Percentiles rank a stretch among this genome's conserved stretches.
phyloP scores from a whole-genome alignment of 2,888 invertebrate genomes.

The Metallyticus violacea region DNA sequence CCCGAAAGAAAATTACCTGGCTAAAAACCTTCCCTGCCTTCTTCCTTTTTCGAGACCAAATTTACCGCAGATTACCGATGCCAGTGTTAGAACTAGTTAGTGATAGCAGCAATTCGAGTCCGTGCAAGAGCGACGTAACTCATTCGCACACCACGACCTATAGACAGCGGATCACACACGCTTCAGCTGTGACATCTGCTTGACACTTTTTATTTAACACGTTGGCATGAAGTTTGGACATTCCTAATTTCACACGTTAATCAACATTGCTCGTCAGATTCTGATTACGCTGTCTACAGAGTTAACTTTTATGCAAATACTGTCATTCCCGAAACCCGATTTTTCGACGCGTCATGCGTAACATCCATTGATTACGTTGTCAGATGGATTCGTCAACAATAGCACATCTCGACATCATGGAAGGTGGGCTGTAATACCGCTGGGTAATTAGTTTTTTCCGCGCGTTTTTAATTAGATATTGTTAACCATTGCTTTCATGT shows the following conservation, averaged over 20 bases:
- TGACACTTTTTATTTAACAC: neutral
- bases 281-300: neutral
- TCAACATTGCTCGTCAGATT: neutral
- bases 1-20: neutral
- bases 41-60: neutral
- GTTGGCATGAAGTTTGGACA: neutral
- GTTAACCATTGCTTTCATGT: neutral
- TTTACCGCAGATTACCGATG: constrained; percentile 7
- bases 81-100: neutral
- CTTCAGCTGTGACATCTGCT: neutral
- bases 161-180: neutral
- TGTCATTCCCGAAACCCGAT: neutral
- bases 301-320: neutral
- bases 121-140: neutral
- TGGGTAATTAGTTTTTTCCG: neutral
- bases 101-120: neutral
- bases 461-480: neutral
- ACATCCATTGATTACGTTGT: neutral
- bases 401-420: neutral
- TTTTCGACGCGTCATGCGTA: neutral
- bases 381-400: neutral
- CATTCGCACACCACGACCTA: neutral
- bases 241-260: neutral
- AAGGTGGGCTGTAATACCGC: neutral
- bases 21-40: neutral